These are phyloP conservation scores for Brotula barbata DNA, from an alignment of 2,797 vertebrate species.

Conservation along the genomic window DNA sequence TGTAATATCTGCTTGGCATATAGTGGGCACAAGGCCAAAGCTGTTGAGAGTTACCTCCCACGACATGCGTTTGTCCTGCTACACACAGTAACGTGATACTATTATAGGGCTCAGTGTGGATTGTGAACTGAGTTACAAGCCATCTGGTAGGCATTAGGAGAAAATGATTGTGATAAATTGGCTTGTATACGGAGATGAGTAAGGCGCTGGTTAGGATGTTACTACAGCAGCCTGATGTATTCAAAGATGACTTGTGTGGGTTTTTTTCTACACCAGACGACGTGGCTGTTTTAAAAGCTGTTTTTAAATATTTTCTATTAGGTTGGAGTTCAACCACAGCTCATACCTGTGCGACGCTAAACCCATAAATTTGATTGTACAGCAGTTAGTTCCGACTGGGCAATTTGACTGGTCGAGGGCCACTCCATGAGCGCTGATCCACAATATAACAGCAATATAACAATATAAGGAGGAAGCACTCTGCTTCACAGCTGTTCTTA, in stretches of 20 bases:
- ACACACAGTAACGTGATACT: conserved; percentile 44
- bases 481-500: no score
- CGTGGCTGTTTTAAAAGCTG: neutral
- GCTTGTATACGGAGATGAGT: conserved; percentile 45
- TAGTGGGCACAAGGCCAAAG: conserved; percentile 34
- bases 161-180: conserved; percentile 50
- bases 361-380: no score
- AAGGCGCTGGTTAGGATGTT: conserved; percentile 9
- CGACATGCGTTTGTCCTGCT: conserved; percentile 37
- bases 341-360: no score
- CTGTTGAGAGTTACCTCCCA: conserved; percentile 35
- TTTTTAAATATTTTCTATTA: no score
- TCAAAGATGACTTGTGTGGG: neutral
- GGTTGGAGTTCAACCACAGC: no score
- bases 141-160: conserved; percentile 51
- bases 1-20: conserved; percentile 30
- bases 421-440: no score
- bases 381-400: no score
- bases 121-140: conserved; percentile 32
- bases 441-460: no score
- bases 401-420: no score
- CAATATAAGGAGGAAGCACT: no score
- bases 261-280: no score
- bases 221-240: neutral
- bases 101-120: conserved; percentile 36